A percentile compares a stretch with the other conserved stretches of the same genome.
Conservation (phyloP, 2,888 invertebrate species). For the Parascotia fuliginaria region DNA sequence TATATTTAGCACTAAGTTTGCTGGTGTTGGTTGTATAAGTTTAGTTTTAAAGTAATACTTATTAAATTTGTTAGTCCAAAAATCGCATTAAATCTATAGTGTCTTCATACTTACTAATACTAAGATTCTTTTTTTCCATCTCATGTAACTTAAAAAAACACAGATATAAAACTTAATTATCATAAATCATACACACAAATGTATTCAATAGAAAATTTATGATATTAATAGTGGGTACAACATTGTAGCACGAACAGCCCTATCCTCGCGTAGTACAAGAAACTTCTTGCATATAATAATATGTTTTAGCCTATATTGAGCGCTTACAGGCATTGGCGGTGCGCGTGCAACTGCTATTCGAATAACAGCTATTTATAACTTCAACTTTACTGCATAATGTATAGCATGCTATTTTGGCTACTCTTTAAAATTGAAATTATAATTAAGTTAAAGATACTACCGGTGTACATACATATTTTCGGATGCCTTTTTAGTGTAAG, state of each 20-base stretch:
- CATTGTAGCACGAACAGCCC: conserved; percentile 64
- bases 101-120: too few relatives aligned
- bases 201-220: conserved; percentile 28
- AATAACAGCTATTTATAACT: conserved; percentile 37
- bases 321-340: conserved; percentile 67
- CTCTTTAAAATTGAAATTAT: neutral
- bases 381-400: conserved; percentile 21
- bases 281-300: conserved; percentile 86
- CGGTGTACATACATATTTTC: too few relatives aligned
- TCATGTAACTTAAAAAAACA: too few relatives aligned
- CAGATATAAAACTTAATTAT: too few relatives aligned
- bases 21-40: too few relatives aligned
- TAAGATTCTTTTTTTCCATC: too few relatives aligned
- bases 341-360: conserved; percentile 49
- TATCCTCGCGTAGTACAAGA: conserved; percentile 83
- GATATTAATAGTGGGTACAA: conserved; percentile 33
- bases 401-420: neutral
- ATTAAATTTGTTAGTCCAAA: too few relatives aligned
- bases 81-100: too few relatives aligned
- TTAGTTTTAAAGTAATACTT: too few relatives aligned
- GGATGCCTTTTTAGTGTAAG: too few relatives aligned
- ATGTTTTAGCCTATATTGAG: conserved; percentile 85
- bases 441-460: neutral
- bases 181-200: neutral
- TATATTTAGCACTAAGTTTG: too few relatives aligned